phyloP scores from a whole-genome alignment of 2,113 vertebrate species.

The Lophius piscatorius region DNA sequence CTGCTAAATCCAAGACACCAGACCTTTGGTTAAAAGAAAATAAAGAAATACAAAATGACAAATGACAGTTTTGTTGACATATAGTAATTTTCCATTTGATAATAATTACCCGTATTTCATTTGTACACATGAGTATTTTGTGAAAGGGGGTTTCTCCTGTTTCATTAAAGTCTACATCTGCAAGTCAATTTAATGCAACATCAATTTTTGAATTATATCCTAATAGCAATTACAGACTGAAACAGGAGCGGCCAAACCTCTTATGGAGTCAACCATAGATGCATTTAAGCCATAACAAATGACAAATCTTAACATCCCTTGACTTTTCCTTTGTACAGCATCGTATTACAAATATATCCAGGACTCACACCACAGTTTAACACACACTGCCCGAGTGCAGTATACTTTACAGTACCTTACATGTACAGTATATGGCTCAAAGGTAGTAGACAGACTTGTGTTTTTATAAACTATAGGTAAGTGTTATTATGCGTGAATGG shows the following conservation, averaged over 20 bases:
- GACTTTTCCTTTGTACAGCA: background rate
- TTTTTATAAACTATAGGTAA: no score
- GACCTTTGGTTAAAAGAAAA: no score
- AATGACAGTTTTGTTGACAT: background rate
- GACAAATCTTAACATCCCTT: background rate
- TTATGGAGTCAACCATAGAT: background rate
- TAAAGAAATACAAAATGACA: no score
- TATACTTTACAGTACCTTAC: no score
- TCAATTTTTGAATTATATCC: background rate
- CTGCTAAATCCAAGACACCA: no score
- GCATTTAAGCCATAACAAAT: background rate
- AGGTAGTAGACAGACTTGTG: no score
- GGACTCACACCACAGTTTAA: background rate
- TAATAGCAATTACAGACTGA: conserved; percentile 7
- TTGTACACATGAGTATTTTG: background rate
- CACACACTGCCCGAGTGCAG: no score
- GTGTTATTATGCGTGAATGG: no score
- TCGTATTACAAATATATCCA: background rate
- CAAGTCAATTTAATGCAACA: background rate
- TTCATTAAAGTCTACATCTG: background rate
- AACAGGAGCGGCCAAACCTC: conserved; percentile 5
- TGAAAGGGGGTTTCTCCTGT: background rate
- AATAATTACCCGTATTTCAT: background rate
- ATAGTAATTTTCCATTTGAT: background rate
- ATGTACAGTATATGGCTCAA: no score